Evolutionary conservation across 2,113 vertebrate species (phyloP).

Genomic region (Microcebus griseorufus): DNA sequence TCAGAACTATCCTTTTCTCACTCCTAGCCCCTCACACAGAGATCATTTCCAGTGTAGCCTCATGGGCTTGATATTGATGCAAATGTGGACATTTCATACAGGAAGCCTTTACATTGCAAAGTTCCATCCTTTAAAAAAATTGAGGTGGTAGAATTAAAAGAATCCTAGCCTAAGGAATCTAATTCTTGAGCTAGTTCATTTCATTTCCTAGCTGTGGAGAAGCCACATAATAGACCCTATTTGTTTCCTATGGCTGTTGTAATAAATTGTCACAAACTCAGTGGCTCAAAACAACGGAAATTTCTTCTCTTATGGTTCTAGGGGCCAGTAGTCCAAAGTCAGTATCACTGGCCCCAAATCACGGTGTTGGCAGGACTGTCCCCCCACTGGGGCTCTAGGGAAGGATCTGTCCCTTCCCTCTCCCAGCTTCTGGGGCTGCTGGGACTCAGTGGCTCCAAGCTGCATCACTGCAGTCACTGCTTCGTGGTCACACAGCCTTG

Average conservation of each 20-base stretch:
- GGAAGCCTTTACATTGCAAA: background rate
- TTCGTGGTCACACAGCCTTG: fast-evolving
- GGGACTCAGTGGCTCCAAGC: background rate
- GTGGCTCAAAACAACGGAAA: background rate
- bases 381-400: background rate
- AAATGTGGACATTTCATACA: background rate
- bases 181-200: background rate
- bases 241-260: background rate
- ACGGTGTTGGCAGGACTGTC: fast-evolving
- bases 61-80: background rate
- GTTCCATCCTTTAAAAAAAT: background rate
- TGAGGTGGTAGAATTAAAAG: background rate
- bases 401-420: no score
- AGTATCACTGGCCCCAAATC: background rate
- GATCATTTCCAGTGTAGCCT: background rate
- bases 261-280: background rate
- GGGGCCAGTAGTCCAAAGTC: background rate
- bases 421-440: background rate
- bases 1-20: background rate
- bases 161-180: no score
- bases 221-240: fast-evolving
- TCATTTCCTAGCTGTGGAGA: background rate
- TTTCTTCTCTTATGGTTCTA: background rate
- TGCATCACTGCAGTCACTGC: no score
- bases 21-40: background rate